Evolutionary conservation across 2,797 vertebrate genomes (phyloP).

Genomic region (Chelmon rostratus): DNA sequence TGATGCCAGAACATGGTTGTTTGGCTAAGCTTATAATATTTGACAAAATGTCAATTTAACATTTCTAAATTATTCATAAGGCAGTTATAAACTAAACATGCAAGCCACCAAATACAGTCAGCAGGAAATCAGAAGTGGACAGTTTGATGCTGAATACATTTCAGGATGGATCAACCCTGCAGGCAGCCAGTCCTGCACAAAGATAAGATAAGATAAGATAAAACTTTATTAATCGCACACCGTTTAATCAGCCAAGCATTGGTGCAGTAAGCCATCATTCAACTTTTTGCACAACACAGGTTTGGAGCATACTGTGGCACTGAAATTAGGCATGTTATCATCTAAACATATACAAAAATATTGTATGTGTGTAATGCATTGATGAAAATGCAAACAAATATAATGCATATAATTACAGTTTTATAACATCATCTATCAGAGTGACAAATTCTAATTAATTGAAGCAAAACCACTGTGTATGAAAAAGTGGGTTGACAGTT

Average conservation of each 20-base stretch:
- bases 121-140: slow-evolving; percentile 3
- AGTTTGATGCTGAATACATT: slow-evolving; percentile 24
- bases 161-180: slow-evolving; percentile 28
- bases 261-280: background rate
- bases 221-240: no score
- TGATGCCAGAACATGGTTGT: background rate
- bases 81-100: slow-evolving; percentile 3
- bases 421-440: background rate
- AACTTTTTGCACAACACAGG: background rate
- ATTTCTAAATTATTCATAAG: background rate
- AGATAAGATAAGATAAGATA: no score
- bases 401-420: background rate
- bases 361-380: background rate
- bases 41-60: background rate
- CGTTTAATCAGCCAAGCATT: slow-evolving; percentile 3
- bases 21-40: background rate
- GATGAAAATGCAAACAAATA: background rate
- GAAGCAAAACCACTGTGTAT: slow-evolving; percentile 2
- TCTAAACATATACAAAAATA: background rate
- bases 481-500: background rate
- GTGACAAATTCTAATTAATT: slow-evolving; percentile 10
- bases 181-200: slow-evolving; percentile 1
- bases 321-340: background rate
- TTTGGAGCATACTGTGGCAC: background rate
- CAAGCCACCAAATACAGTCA: background rate